Conservation (phyloP, 2,888 invertebrate species). For the Lasioglossum marginatum region DNA sequence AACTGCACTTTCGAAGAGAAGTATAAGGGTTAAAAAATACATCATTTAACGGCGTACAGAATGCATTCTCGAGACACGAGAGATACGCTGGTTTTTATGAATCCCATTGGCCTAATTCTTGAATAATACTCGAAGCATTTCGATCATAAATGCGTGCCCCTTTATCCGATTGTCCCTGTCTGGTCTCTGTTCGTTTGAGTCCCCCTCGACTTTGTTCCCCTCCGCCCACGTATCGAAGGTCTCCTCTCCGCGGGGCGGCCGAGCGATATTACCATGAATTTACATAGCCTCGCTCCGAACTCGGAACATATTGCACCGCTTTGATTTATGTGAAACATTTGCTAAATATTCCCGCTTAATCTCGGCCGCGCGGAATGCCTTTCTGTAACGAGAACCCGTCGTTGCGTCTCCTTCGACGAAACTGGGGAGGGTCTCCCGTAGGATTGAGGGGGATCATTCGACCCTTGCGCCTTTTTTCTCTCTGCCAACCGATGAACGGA, state of each 20-base stretch:
- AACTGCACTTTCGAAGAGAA: not conserved
- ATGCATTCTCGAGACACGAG: not conserved
- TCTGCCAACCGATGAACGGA: constrained; percentile 37
- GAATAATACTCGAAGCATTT: not conserved
- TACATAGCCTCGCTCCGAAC: constrained; percentile 81
- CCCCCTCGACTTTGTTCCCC: constrained; percentile 48
- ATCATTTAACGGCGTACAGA: not conserved
- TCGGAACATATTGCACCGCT: constrained; percentile 82
- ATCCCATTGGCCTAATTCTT: constrained; percentile 8
- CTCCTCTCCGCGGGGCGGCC: constrained; percentile 78
- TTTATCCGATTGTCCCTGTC: constrained; percentile 29
- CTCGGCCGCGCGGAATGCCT: constrained; percentile 73
- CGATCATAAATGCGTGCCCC: not conserved
- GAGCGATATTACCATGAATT: constrained; percentile 82
- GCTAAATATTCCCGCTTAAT: constrained; percentile 83
- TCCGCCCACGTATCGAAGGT: constrained; percentile 70
- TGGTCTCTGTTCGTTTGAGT: constrained; percentile 50
- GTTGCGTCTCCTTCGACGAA: constrained; percentile 55
- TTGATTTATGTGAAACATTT: constrained; percentile 84
- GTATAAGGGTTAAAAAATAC: not conserved
- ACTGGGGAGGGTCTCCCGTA: constrained; percentile 26
- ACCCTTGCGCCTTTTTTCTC: constrained; percentile 37
- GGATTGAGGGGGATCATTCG: constrained; percentile 25
- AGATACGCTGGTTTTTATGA: not conserved
- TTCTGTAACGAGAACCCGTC: constrained; percentile 38